phyloP scores from a whole-genome alignment of 2,888 invertebrate genomes.

The Heteromurus nitidus region DNA sequence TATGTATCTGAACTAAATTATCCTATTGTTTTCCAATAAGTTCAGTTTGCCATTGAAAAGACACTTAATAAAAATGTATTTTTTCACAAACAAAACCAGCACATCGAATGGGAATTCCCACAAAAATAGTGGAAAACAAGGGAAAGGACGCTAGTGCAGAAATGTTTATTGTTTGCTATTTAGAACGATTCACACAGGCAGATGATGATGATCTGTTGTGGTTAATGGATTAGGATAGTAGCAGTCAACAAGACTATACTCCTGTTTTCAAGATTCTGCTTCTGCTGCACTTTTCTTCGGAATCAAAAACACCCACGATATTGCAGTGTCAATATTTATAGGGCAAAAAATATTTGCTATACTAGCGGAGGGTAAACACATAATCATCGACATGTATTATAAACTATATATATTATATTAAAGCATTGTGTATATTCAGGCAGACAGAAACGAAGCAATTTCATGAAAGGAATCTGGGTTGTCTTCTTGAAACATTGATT shows the following conservation, averaged over 20 bases:
- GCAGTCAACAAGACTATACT: background rate
- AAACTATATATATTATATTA: background rate
- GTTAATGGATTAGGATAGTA: background rate
- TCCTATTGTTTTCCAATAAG: background rate
- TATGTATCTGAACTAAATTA: too few relatives aligned
- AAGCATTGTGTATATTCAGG: too few relatives aligned
- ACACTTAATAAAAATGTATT: background rate
- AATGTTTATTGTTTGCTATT: background rate
- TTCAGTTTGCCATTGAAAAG: background rate
- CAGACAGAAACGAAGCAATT: background rate
- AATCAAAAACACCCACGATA: conserved; percentile 22
- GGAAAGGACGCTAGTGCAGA: background rate
- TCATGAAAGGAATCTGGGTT: conserved; percentile 4
- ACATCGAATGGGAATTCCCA: conserved; percentile 7
- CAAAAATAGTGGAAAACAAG: background rate
- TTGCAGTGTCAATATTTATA: conserved; percentile 27
- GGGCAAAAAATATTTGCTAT: background rate
- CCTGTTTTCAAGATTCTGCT: background rate
- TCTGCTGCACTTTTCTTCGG: background rate
- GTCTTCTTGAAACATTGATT: background rate
- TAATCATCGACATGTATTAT: too few relatives aligned
- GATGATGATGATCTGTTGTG: background rate
- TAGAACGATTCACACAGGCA: background rate
- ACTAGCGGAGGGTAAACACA: too few relatives aligned
- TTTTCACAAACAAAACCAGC: background rate